Evolutionary conservation across 2,113 vertebrate genomes (phyloP).

Genomic region (Solenodon paradoxus): DNA sequence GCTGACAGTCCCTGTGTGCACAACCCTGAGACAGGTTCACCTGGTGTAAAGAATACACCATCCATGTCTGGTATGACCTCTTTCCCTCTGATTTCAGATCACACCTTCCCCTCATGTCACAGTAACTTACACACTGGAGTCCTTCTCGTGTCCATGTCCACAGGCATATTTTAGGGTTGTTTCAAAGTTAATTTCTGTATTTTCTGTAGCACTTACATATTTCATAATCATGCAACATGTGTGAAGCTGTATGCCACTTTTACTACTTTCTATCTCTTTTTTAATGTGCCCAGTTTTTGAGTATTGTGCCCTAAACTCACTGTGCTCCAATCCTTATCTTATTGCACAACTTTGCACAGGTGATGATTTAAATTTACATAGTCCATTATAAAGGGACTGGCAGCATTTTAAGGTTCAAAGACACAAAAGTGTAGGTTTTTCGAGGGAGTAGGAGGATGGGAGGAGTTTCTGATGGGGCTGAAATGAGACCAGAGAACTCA

Average conservation of each 20-base stretch:
- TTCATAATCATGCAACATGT: not conserved
- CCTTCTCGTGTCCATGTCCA: accelerated
- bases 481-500: not conserved
- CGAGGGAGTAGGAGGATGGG: too few relatives aligned
- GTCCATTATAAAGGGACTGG: not conserved
- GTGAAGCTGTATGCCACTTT: not conserved
- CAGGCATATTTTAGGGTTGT: not conserved
- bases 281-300: not conserved
- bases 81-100: not conserved
- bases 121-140: not conserved
- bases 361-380: not conserved
- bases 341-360: not conserved
- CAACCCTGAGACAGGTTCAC: not conserved
- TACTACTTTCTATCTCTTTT: not conserved
- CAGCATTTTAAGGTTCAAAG: not conserved
- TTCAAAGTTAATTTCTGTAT: not conserved
- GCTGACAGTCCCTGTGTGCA: not conserved
- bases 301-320: not conserved
- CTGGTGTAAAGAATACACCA: accelerated
- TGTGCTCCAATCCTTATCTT: not conserved
- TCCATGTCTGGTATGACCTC: too few relatives aligned
- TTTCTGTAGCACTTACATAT: not conserved
- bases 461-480: not conserved
- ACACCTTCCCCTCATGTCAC: not conserved
- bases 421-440: not conserved